These are phyloP conservation scores for Sterna hirundo DNA, from an alignment of 2,113 vertebrate genomes.

Conservation along the genomic window DNA sequence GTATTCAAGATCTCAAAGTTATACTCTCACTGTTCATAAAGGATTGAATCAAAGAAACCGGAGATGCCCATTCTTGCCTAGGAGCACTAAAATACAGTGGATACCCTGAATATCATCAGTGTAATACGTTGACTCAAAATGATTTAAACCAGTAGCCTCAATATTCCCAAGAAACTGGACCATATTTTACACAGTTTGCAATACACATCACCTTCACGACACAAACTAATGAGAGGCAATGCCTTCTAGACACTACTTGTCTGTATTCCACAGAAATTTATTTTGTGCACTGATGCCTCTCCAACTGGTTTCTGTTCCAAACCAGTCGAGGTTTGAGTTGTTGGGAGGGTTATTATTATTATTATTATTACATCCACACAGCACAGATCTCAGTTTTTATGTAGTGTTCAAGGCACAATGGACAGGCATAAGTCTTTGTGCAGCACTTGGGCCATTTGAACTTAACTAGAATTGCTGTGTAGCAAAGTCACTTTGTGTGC, in stretches of 20 bases:
- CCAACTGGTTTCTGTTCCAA: not conserved
- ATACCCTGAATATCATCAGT: not conserved
- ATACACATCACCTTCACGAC: not conserved
- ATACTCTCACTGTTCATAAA: not conserved
- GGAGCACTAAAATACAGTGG: not conserved
- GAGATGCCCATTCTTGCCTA: not conserved
- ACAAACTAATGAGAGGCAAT: not conserved
- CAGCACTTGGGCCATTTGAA: not conserved
- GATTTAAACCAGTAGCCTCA: not conserved
- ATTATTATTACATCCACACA: not conserved
- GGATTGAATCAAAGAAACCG: not conserved
- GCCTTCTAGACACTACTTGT: not conserved
- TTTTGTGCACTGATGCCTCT: not conserved
- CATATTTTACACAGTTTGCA: not conserved
- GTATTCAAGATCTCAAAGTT: not conserved
- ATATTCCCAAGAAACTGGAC: not conserved
- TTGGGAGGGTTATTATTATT: not conserved
- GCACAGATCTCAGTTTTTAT: not conserved
- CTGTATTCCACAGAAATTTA: not conserved
- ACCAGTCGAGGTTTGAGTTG: not conserved
- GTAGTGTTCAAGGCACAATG: not conserved
- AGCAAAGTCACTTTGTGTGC: not conserved
- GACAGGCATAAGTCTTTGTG: not conserved
- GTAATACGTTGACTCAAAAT: not conserved
- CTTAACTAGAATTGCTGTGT: not conserved